phyloP scores from a whole-genome alignment of 2,888 invertebrate genomes.

The Drosophila recens region DNA sequence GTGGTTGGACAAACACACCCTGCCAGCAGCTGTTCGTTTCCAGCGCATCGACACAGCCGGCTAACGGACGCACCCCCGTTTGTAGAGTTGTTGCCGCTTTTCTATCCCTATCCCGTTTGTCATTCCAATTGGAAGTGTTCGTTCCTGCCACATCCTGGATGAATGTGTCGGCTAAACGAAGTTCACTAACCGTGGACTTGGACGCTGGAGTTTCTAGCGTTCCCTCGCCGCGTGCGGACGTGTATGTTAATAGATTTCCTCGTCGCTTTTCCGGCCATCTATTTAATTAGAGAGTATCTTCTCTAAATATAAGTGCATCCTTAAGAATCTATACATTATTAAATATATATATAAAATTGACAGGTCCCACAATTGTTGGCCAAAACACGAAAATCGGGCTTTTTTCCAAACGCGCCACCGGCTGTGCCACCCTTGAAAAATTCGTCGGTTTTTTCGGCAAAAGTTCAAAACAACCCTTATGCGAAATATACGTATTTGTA shows the following conservation, averaged over 20 bases:
- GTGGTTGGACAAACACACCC: slow-evolving; percentile 65
- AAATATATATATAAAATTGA: background rate
- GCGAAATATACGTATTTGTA: slow-evolving; percentile 27
- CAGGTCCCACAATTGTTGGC: background rate
- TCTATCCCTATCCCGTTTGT: slow-evolving; percentile 56
- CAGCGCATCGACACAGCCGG: slow-evolving; percentile 47
- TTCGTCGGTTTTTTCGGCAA: slow-evolving; percentile 50
- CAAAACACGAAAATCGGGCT: background rate
- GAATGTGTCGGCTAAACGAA: slow-evolving; percentile 50
- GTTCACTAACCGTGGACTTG: slow-evolving; percentile 77
- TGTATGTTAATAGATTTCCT: slow-evolving; percentile 18
- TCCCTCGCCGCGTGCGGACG: slow-evolving; percentile 73
- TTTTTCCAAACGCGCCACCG: slow-evolving; percentile 46
- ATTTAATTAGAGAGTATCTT: background rate
- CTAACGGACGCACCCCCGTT: slow-evolving; percentile 57
- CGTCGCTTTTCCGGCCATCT: background rate
- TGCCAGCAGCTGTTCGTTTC: slow-evolving; percentile 71
- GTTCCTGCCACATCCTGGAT: slow-evolving; percentile 50
- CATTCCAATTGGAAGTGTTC: slow-evolving; percentile 69
- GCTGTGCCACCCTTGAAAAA: slow-evolving; percentile 67
- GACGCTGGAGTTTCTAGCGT: slow-evolving; percentile 77
- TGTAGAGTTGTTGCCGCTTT: slow-evolving; percentile 54
- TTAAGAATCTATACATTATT: background rate
- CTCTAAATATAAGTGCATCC: background rate
- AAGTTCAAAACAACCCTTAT: slow-evolving; percentile 58